These are phyloP conservation scores for Catonia carolina DNA, from an alignment of 2,888 invertebrate species.

Conservation along the genomic window DNA sequence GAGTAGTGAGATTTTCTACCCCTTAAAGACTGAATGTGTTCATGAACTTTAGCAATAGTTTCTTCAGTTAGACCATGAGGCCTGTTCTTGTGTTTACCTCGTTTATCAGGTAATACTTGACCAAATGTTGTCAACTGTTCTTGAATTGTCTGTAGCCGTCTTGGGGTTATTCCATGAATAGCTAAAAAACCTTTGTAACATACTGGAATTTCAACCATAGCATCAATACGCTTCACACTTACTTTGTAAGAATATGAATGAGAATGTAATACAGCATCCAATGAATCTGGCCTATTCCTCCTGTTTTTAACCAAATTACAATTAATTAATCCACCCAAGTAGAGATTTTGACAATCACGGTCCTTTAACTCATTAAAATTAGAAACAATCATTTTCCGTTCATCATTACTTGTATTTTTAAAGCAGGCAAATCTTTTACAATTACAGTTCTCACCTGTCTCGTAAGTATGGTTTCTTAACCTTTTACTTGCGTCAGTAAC, in stretches of 20 bases:
- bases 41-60: constrained; percentile 8
- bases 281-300: no score
- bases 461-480: no score
- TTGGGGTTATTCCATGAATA: constrained; percentile 7
- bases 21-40: constrained; percentile 6
- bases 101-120: constrained; percentile 1
- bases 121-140: constrained; percentile 6
- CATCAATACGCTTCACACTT: not conserved
- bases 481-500: no score
- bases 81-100: constrained; percentile 15
- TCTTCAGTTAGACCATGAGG: constrained; percentile 9
- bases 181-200: constrained; percentile 9
- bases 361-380: no score
- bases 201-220: not conserved
- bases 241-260: constrained; percentile 8
- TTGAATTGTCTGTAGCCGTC: constrained; percentile 1
- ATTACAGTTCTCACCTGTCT: no score
- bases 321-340: not conserved
- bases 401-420: no score
- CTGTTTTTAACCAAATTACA: not conserved
- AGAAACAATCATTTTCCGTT: no score
- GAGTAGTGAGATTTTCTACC: constrained; percentile 13
- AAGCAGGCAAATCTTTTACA: no score
- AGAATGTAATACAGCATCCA: no score
- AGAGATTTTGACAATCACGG: no score